Percentiles rank a stretch among this genome's conserved stretches.
phyloP scores from a whole-genome alignment of 92 coral and sea anemone species.

The Pocillopora grandis region DNA sequence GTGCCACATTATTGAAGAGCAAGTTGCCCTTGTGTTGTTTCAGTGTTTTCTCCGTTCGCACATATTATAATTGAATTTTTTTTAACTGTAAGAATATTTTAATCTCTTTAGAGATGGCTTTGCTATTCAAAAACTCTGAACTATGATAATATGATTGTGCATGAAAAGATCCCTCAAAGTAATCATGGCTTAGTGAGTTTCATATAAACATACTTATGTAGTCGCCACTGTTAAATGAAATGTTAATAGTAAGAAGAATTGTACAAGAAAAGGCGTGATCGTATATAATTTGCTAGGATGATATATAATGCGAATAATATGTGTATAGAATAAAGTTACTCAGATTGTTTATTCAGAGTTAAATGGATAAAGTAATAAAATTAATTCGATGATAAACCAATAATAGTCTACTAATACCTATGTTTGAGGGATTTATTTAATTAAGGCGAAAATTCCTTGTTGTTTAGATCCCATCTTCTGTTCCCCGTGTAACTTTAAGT shows the following conservation, averaged over 20 bases:
- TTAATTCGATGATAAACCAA: background rate
- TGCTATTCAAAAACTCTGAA: background rate
- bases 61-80: background rate
- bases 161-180: too few relatives aligned
- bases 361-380: background rate
- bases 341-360: background rate
- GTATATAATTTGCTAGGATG: background rate
- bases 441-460: too few relatives aligned
- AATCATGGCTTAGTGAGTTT: too few relatives aligned
- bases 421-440: too few relatives aligned
- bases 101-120: conserved; percentile 14
- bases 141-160: background rate
- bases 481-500: too few relatives aligned
- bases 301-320: background rate
- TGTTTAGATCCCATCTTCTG: too few relatives aligned
- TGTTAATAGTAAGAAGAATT: background rate
- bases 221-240: background rate
- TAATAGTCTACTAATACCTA: background rate
- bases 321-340: conserved; percentile 5
- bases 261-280: background rate
- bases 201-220: too few relatives aligned
- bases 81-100: background rate
- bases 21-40: background rate
- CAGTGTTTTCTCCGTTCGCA: background rate
- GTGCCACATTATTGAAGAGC: conserved; percentile 6